Evolutionary conservation across 2,113 vertebrate species (phyloP), one percentile per base, ranked within the genome.

Genomic region (Hoplias malabaricus): DNA sequence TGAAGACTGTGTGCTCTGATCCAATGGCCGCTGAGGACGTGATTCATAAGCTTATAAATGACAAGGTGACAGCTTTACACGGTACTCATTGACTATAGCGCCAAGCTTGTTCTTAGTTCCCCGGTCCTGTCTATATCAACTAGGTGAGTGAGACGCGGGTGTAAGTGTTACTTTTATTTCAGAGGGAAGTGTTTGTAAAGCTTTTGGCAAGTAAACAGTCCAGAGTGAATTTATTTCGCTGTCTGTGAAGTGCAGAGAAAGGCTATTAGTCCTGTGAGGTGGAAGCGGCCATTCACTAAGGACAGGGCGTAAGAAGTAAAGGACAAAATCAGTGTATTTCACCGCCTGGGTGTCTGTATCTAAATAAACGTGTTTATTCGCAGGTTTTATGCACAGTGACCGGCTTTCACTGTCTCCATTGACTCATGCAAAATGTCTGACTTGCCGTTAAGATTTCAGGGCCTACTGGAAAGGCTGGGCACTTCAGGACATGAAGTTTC

Each of bases 1-100:
- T n/a, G 6, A 67, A 48, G 63, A 75, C 2, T 12, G 31, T 16
- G 14, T 69, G 2, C 7, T 0, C 63, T 14, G 23, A 53, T 27
- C 91, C 90, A 93, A 92, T 93, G 67, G 66, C 43, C 33, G 70
- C 63, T 83, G 80, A 92, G 91, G 92, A 92, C 90, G 89, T 84
- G 69, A 75, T 27, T 65, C 6, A 67, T 66, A 40, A 56, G 69
- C 83, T 89, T 91, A 92, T 92, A 92, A 92, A 90, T 85, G 10
- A 87, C 90, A 92, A 91, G 91, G 91, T 93, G 91, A 92, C 85
- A 77, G 69, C 0, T 2, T 2, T 3, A 0, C 62, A 1, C 50
- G 57, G 83, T 80, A 80, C 65, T 89, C 80, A 85, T 77, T 88
- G 82, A 85, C 84, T 88, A 70, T 76, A 70, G 80, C 85, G 73